Conservation (phyloP, 2,888 invertebrate species). For the Hipparchia sbordonii region DNA sequence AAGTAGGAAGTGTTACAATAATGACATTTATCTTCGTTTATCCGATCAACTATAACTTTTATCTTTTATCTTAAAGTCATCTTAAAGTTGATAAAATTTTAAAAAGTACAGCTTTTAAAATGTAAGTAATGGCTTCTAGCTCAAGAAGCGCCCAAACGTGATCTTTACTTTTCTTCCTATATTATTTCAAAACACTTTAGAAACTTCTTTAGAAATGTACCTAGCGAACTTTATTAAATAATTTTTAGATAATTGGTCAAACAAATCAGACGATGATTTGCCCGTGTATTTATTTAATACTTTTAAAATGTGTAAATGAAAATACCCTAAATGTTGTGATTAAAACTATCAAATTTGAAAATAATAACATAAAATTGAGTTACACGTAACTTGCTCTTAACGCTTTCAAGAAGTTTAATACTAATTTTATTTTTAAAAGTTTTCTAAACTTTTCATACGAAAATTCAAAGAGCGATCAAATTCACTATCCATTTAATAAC, state of each 20-base stretch:
- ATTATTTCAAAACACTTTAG: constrained; percentile 1
- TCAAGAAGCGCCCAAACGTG: constrained; percentile 29
- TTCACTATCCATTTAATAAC: not conserved
- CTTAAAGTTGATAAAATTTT: not conserved
- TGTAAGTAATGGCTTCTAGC: constrained; percentile 10
- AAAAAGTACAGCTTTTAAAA: constrained; percentile 22
- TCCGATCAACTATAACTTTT: not conserved
- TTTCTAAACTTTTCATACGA: not conserved
- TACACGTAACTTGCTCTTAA: not conserved
- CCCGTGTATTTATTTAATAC: too few relatives aligned
- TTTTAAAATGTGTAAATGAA: too few relatives aligned
- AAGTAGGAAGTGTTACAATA: not conserved
- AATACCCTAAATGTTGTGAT: too few relatives aligned
- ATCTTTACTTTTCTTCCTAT: constrained; percentile 29
- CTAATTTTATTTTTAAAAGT: not conserved
- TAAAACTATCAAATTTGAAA: too few relatives aligned
- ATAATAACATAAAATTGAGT: too few relatives aligned
- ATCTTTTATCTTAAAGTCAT: not conserved
- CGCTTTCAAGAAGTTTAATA: not conserved
- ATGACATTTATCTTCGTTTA: not conserved
- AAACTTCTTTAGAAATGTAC: not conserved
- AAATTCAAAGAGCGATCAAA: not conserved
- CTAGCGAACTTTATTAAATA: not conserved
- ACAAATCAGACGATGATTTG: too few relatives aligned
- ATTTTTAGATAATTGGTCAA: not conserved